phyloP scores from a whole-genome alignment of 92 coral and sea anemone genomes.

The Porites divaricata region DNA sequence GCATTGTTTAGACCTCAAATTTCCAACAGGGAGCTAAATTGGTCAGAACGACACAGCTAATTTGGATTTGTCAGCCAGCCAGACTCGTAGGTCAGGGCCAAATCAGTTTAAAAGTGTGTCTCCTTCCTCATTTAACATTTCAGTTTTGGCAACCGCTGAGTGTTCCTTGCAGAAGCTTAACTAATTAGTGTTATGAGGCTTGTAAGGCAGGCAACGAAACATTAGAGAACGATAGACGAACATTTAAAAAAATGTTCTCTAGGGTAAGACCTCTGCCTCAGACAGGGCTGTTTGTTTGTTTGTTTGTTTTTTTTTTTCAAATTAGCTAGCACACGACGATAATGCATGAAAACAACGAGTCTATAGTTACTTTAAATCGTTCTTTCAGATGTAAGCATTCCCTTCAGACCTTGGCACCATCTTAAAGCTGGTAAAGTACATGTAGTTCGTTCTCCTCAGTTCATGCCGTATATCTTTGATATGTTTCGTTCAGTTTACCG shows the following conservation, averaged over 20 bases:
- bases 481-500: neutral
- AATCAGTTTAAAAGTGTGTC: neutral
- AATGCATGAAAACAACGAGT: neutral
- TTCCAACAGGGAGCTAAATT: conserved; percentile 24
- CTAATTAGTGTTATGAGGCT: neutral
- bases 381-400: neutral
- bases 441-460: neutral
- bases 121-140: neutral
- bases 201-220: neutral
- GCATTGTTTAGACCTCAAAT: neutral
- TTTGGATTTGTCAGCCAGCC: neutral
- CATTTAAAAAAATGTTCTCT: neutral
- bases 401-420: too few relatives aligned
- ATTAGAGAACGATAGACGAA: neutral
- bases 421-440: neutral
- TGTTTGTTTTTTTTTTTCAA: neutral
- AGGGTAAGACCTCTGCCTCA: neutral
- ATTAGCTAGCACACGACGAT: neutral
- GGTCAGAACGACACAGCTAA: conserved; percentile 1
- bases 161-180: neutral
- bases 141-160: neutral
- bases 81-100: neutral
- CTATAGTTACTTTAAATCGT: neutral
- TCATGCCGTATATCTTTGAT: neutral
- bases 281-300: neutral